Evolutionary conservation across 2,797 vertebrate genomes (phyloP), one percentile per base, ranked within the genome.

Genomic region (Neosilurus mollespiculum): DNA sequence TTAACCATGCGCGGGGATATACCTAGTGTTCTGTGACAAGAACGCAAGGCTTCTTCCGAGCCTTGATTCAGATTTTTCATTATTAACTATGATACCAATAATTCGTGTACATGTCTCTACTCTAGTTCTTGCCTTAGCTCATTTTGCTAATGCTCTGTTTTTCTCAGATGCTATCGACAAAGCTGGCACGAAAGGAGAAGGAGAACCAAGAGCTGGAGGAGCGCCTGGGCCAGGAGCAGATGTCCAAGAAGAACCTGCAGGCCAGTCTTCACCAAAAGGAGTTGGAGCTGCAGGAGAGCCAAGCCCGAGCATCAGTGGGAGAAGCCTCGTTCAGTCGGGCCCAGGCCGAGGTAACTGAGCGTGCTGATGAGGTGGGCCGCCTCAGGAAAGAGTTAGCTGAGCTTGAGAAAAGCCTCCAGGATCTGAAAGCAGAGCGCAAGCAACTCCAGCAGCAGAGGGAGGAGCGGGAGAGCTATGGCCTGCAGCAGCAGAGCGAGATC

Each of bases 381-480:
- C 91, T 99, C 80, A 97, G 94, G 92, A 94, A 90, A 67, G 97
- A 99, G 87, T 88, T 98, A 10, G 89, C 91, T 0, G 96, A 98
- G 87, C 91, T 96, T 69, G 97, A 98, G 91, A 91, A 93, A 51
- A 97, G 95, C 87, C 94, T 96, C 24, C 96, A 97, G 34, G 97
- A 97, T 88, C 91, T 99, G 71, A 98, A 96, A 88, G 95, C 95
- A 0, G 97, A 98, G 84, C 95, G 94, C 88, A 99, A 99, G 87
- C 98, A 99, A 91, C 88, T 98, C 4, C 96, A 97, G 56, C 98
- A 99, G 78, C 97, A 98, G 87, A 95, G 92, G 80, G 97, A 99
- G 83, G 97, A 99, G 84, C 97, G 95, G 83, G 97, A 99, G 81
- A 97, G 94, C 84, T 96, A 97, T 62, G 93, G 93, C n/a, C 89